Evolutionary conservation across 2,113 vertebrate species (phyloP).

Genomic region (Prunella himalayana): DNA sequence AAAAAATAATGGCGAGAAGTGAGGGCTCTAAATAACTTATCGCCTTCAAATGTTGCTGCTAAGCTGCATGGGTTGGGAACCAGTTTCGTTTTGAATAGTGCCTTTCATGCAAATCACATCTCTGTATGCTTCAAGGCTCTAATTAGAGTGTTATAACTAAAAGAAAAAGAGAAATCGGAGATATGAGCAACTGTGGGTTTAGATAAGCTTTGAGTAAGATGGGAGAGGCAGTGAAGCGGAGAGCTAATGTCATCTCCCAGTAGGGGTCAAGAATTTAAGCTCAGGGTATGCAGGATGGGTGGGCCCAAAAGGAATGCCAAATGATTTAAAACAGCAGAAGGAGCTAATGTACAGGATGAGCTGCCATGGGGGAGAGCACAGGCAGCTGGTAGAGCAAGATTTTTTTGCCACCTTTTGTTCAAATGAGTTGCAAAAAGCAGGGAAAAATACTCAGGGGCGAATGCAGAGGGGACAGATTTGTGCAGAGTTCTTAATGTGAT

Average conservation of each 20-base stretch:
- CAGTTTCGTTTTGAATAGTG: neutral
- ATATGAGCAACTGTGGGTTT: conserved; percentile 10
- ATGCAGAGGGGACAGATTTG: neutral
- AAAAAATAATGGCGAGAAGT: neutral
- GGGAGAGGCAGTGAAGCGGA: conserved; percentile 30
- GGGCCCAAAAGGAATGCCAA: conserved; percentile 47
- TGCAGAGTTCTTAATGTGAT: neutral
- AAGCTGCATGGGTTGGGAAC: neutral
- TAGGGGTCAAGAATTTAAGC: conserved; percentile 58
- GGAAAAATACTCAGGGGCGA: neutral
- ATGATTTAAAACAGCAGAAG: conserved; percentile 43
- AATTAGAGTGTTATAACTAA: conserved; percentile 24
- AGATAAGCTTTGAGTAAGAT: conserved; percentile 49
- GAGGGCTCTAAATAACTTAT: neutral
- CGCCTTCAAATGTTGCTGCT: neutral
- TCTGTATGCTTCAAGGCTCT: conserved; percentile 16
- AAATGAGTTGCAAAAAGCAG: neutral
- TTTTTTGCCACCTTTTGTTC: neutral
- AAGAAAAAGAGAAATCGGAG: neutral
- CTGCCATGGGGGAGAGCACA: neutral
- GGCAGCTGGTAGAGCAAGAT: conserved; percentile 15
- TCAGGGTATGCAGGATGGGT: conserved; percentile 10
- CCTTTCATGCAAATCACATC: conserved; percentile 40
- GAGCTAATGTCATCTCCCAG: conserved; percentile 49
- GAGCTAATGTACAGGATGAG: conserved; percentile 20